phyloP scores from a whole-genome alignment of 1,140 invertebrate genomes.

The Coptotermes formosanus region DNA sequence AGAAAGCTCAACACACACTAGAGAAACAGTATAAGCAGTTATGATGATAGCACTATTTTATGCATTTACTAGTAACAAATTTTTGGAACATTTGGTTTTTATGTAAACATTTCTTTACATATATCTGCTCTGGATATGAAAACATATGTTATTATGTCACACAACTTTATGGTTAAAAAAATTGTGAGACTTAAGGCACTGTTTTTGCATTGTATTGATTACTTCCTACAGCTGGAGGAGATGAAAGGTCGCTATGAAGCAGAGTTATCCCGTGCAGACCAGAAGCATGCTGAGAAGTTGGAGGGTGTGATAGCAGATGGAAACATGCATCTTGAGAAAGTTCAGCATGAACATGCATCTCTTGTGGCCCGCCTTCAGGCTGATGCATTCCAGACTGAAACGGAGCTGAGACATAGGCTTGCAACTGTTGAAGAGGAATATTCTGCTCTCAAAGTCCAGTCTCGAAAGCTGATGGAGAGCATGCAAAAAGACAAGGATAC shows the following conservation, averaged over 20 bases:
- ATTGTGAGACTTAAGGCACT: no score
- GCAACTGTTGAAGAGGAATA: slow-evolving; percentile 40
- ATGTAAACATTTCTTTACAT: no score
- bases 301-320: slow-evolving; percentile 41
- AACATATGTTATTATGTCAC: no score
- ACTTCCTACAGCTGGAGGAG: not conserved
- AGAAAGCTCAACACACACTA: no score
- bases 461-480: slow-evolving; percentile 38
- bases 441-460: slow-evolving; percentile 39
- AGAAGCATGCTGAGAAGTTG: slow-evolving; percentile 40
- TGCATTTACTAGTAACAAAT: no score
- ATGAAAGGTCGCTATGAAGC: slow-evolving; percentile 33
- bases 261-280: slow-evolving; percentile 41
- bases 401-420: slow-evolving; percentile 42
- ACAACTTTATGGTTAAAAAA: no score
- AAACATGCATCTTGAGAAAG: slow-evolving; percentile 40
- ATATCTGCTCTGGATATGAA: no score
- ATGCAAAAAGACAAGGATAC: slow-evolving; percentile 43
- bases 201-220: not conserved
- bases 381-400: slow-evolving; percentile 39
- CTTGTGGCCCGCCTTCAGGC: slow-evolving; percentile 29
- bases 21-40: no score
- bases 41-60: no score
- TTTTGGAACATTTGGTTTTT: no score
- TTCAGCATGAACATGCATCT: slow-evolving; percentile 36